Conservation (phyloP, 2,113 vertebrate genomes). For the Chelonoidis abingdonii region DNA sequence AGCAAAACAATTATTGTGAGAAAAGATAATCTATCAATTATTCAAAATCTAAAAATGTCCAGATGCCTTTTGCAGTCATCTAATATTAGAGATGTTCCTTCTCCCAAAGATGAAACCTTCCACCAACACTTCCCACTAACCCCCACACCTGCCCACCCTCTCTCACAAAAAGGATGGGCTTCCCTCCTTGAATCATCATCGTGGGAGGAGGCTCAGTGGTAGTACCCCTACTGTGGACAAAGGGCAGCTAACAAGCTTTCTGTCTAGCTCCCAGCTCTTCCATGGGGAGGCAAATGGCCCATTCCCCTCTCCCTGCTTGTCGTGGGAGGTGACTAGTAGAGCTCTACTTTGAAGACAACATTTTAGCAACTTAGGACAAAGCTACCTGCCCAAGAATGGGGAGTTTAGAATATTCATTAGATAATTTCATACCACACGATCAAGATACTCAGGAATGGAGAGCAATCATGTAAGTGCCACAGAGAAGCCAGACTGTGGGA, state of each 20-base stretch:
- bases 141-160: background rate
- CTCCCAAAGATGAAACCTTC: background rate
- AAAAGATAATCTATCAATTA: background rate
- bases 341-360: background rate
- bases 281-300: background rate
- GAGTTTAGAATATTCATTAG: background rate
- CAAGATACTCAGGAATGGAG: background rate
- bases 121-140: background rate
- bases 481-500: background rate
- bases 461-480: background rate
- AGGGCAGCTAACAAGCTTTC: accelerated
- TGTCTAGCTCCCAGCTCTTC: background rate
- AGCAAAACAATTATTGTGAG: background rate
- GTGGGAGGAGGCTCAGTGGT: background rate
- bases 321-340: background rate
- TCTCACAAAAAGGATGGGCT: background rate
- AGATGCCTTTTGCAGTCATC: background rate
- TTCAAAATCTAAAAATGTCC: background rate
- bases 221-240: background rate
- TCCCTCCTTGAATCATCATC: background rate
- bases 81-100: background rate
- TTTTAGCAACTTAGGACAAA: background rate
- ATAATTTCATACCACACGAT: background rate
- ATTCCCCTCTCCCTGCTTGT: background rate
- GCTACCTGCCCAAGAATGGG: background rate